A percentile compares a stretch with the other conserved stretches of the same genome.
These are phyloP conservation scores for Drosophila leonis DNA, from an alignment of 2,888 invertebrate genomes.

Conservation along the genomic window DNA sequence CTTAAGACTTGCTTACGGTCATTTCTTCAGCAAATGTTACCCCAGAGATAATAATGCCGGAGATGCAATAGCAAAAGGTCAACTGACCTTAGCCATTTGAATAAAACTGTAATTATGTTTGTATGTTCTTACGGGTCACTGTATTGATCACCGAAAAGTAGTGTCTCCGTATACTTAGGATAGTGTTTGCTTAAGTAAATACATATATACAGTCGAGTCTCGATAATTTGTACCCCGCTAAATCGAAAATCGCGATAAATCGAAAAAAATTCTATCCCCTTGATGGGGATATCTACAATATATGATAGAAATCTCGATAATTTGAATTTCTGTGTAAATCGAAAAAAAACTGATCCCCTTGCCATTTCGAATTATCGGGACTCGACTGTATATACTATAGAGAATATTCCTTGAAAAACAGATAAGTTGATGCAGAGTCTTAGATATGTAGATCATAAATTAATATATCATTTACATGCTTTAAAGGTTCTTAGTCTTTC, in stretches of 20 bases:
- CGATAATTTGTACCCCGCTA: too few relatives aligned
- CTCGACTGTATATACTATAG: not conserved
- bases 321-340: too few relatives aligned
- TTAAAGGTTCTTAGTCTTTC: too few relatives aligned
- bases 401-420: not conserved
- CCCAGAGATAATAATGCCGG: constrained; percentile 30
- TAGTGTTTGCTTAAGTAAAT: not conserved
- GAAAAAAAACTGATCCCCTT: too few relatives aligned
- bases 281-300: too few relatives aligned
- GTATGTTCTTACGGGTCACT: constrained; percentile 20
- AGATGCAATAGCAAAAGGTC: constrained; percentile 64
- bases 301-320: too few relatives aligned
- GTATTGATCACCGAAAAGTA: constrained; percentile 19
- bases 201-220: too few relatives aligned
- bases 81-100: constrained; percentile 66
- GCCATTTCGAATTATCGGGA: too few relatives aligned
- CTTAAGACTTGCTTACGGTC: constrained; percentile 62
- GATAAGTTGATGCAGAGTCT: not conserved
- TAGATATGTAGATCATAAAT: too few relatives aligned
- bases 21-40: constrained; percentile 31
- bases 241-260: too few relatives aligned
- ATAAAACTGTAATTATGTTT: constrained; percentile 74
- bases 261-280: too few relatives aligned
- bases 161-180: constrained; percentile 6
- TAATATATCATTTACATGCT: too few relatives aligned